These are phyloP conservation scores for Suncus etruscus DNA, from an alignment of 2,113 vertebrate genomes.

Conservation along the genomic window DNA sequence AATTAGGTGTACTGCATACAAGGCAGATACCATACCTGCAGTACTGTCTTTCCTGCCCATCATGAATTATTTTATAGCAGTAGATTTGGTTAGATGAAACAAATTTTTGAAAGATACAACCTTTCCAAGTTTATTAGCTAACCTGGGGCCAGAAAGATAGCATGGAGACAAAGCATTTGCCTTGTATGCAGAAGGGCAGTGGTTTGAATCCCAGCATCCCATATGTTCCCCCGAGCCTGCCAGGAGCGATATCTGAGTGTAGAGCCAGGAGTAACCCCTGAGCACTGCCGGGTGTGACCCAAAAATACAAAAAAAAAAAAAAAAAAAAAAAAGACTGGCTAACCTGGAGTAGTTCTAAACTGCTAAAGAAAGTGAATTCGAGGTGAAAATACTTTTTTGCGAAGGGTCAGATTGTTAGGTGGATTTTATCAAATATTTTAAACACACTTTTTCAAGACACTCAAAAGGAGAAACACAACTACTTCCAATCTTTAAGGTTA, in stretches of 20 bases:
- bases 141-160: too few species aligned
- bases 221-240: too few species aligned
- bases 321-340: neutral
- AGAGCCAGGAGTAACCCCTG: too few species aligned
- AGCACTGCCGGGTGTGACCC: too few species aligned
- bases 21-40: too few species aligned
- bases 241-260: too few species aligned
- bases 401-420: neutral
- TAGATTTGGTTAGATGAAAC: neutral
- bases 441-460: neutral
- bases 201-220: too few species aligned
- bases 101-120: neutral
- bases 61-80: neutral
- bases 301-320: too few species aligned
- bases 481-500: neutral
- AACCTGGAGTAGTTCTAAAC: neutral
- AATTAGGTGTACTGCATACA: too few species aligned
- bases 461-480: neutral
- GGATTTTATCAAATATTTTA: neutral
- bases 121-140: neutral
- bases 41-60: too few species aligned
- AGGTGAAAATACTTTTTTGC: neutral
- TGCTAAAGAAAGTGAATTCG: slow-evolving; percentile 4
- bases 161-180: too few species aligned
- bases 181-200: too few species aligned